phyloP scores from a whole-genome alignment of 2,888 invertebrate genomes.

The Folsomia candida region DNA sequence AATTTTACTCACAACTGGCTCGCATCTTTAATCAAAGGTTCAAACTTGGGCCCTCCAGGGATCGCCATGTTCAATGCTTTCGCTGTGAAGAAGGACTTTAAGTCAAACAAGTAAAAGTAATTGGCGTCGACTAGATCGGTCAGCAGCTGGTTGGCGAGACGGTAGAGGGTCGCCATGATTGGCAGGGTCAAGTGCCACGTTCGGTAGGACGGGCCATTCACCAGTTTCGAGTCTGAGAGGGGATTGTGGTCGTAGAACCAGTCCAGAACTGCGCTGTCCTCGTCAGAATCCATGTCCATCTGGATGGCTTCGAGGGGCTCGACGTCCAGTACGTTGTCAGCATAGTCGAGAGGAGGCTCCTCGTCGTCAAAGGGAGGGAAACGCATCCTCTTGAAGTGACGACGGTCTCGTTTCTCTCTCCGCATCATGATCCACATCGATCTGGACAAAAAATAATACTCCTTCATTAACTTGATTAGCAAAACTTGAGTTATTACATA shows the following conservation, averaged over 20 bases:
- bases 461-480: not conserved
- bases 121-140: slow-evolving; percentile 98
- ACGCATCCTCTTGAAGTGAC: slow-evolving; percentile 98
- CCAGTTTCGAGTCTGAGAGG: slow-evolving; percentile 80
- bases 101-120: slow-evolving; percentile 98
- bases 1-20: slow-evolving; percentile 72
- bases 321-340: slow-evolving; percentile 97
- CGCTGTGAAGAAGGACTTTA: slow-evolving; percentile 99
- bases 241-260: slow-evolving; percentile 99
- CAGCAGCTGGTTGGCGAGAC: slow-evolving; percentile 93
- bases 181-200: slow-evolving; percentile 94
- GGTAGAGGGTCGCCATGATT: slow-evolving; percentile 95
- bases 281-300: slow-evolving; percentile 94
- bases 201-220: slow-evolving; percentile 93
- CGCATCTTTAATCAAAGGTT: slow-evolving; percentile 96
- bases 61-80: slow-evolving; percentile 99
- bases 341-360: slow-evolving; percentile 98
- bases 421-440: slow-evolving; percentile 99
- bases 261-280: slow-evolving; percentile 82
- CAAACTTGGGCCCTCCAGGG: slow-evolving; percentile 99
- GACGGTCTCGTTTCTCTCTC: slow-evolving; percentile 94
- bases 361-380: slow-evolving; percentile 99
- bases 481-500: slow-evolving; percentile 1
- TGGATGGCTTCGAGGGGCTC: slow-evolving; percentile 98
- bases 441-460: slow-evolving; percentile 57